These are phyloP conservation scores for Eilema griseolum DNA, from an alignment of 2,888 invertebrate genomes.

Conservation along the genomic window DNA sequence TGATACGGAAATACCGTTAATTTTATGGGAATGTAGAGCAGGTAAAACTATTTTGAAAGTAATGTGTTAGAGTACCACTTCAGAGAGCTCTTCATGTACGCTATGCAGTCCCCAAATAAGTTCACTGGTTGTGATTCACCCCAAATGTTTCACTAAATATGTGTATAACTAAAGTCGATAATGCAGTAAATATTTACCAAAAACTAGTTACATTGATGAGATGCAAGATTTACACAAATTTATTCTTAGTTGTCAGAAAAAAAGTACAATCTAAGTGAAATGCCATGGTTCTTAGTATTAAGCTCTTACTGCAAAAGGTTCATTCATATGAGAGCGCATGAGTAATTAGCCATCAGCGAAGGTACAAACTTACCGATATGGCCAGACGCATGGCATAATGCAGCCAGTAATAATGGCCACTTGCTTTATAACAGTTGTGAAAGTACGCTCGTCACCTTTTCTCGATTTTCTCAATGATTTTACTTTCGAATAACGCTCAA, in stretches of 20 bases:
- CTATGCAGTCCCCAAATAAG: no score
- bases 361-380: not conserved
- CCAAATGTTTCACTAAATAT: no score
- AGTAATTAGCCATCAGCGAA: not conserved
- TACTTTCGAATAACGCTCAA: slow-evolving; percentile 46
- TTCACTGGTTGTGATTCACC: no score
- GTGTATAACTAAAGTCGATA: not conserved
- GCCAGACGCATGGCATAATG: slow-evolving; percentile 27
- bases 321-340: not conserved
- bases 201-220: no score
- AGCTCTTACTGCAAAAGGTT: not conserved
- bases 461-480: slow-evolving; percentile 45
- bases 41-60: no score
- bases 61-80: no score
- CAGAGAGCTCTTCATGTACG: no score
- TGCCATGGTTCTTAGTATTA: not conserved
- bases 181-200: no score
- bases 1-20: no score
- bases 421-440: slow-evolving; percentile 45
- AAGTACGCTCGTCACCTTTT: slow-evolving; percentile 46
- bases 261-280: not conserved
- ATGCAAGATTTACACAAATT: no score
- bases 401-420: slow-evolving; percentile 27
- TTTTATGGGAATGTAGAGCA: no score
- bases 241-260: not conserved